These are phyloP conservation scores for Muraenolepis orangiensis DNA, from an alignment of 2,797 vertebrate genomes.

Conservation along the genomic window DNA sequence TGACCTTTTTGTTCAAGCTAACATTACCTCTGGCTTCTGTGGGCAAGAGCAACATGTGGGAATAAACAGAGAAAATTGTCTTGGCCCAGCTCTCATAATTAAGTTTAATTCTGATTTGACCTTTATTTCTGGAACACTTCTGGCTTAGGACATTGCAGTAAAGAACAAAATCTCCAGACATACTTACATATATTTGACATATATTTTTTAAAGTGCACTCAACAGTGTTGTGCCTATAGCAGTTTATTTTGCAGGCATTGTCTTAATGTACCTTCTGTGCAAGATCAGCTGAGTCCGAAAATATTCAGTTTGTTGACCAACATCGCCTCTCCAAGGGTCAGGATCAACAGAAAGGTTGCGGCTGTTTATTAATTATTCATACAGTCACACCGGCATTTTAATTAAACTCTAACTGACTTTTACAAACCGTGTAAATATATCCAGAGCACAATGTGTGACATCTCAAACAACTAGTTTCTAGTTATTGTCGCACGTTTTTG, in stretches of 20 bases:
- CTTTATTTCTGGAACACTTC: neutral
- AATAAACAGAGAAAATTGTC: neutral
- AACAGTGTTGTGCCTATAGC: neutral
- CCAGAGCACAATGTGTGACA: neutral
- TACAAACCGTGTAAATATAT: neutral
- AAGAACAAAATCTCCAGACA: neutral
- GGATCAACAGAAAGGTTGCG: neutral
- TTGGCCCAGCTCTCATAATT: neutral
- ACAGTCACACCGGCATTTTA: neutral
- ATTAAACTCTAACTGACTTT: neutral
- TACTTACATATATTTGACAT: neutral
- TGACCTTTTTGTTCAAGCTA: neutral
- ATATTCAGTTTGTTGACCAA: neutral
- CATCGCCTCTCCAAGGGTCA: neutral
- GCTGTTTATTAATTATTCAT: constrained; percentile 2
- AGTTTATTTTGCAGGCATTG: neutral
- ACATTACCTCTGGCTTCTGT: neutral
- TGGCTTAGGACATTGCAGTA: neutral
- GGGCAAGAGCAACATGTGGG: neutral
- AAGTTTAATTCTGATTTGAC: neutral
- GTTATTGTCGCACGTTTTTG: too few relatives aligned
- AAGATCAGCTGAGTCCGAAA: neutral
- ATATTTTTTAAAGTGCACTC: neutral
- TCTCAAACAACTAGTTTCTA: neutral
- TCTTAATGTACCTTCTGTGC: neutral